Percentiles rank a stretch among this genome's conserved stretches.
Conservation (phyloP, 1,140 invertebrate genomes). For the Drosophila neocordata region DNA sequence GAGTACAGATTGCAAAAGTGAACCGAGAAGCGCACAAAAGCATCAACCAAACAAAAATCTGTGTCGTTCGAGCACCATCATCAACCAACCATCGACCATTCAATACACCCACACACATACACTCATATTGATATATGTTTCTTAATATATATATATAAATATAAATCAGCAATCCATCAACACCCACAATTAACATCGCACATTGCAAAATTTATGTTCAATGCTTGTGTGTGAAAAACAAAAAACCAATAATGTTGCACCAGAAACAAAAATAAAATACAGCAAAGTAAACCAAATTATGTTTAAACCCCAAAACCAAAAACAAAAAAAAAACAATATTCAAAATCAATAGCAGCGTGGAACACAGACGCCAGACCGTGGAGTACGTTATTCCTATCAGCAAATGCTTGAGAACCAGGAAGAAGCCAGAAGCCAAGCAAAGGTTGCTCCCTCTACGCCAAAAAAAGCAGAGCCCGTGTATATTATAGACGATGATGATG, state of each 20-base stretch:
- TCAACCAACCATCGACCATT: slow-evolving; percentile 19
- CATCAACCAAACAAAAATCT: slow-evolving; percentile 18
- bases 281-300: slow-evolving; percentile 15
- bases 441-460: slow-evolving; percentile 28
- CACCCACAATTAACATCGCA: slow-evolving; percentile 56
- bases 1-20: slow-evolving; percentile 39
- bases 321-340: slow-evolving; percentile 49
- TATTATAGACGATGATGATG: slow-evolving; percentile 76
- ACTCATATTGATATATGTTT: slow-evolving; percentile 26
- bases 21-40: slow-evolving; percentile 23
- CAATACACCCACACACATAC: slow-evolving; percentile 8
- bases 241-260: slow-evolving; percentile 24
- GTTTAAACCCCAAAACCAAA: slow-evolving; percentile 20
- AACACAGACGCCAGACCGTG: slow-evolving; percentile 68
- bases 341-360: slow-evolving; percentile 68
- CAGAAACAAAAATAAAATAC: neutral
- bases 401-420: slow-evolving; percentile 67
- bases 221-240: slow-evolving; percentile 32
- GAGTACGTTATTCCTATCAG: slow-evolving; percentile 68
- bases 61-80: slow-evolving; percentile 32
- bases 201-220: slow-evolving; percentile 51
- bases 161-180: slow-evolving; percentile 45
- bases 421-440: slow-evolving; percentile 6
- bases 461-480: slow-evolving; percentile 74
- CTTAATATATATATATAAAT: slow-evolving; percentile 31